Conservation (phyloP, 2,797 vertebrate species). For the Intellagama lesueurii region DNA sequence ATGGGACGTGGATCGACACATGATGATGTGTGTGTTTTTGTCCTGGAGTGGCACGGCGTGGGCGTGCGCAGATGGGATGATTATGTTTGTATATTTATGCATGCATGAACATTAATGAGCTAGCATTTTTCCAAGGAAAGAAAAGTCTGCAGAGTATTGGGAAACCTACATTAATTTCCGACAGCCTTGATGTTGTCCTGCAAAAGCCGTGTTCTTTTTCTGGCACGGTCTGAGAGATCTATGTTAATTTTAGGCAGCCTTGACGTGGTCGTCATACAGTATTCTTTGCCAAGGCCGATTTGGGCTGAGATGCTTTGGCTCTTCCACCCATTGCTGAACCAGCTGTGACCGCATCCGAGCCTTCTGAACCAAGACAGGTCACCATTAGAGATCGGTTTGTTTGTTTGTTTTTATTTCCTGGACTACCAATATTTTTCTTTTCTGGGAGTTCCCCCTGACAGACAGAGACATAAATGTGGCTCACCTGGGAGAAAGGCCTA, state of each 20-base stretch:
- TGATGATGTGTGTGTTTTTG: background rate
- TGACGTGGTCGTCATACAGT: background rate
- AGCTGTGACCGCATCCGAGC: background rate
- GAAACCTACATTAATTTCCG: background rate
- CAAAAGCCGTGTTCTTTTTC: no score
- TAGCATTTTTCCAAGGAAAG: no score
- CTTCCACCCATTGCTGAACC: background rate
- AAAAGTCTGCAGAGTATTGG: background rate
- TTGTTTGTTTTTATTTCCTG: no score
- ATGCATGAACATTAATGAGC: background rate
- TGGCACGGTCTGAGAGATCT: background rate
- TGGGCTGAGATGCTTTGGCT: background rate
- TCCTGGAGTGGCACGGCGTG: background rate
- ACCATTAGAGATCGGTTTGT: background rate
- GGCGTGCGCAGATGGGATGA: background rate
- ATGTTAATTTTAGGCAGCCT: background rate
- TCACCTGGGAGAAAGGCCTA: no score
- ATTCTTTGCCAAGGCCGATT: background rate
- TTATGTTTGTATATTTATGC: background rate
- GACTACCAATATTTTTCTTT: no score
- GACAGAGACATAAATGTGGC: no score
- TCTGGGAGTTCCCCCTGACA: no score
- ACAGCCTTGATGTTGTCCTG: background rate
- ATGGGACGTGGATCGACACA: background rate
- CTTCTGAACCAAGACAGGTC: background rate